Conservation (phyloP, 2,113 vertebrate genomes). For the Ifrita kowaldi region DNA sequence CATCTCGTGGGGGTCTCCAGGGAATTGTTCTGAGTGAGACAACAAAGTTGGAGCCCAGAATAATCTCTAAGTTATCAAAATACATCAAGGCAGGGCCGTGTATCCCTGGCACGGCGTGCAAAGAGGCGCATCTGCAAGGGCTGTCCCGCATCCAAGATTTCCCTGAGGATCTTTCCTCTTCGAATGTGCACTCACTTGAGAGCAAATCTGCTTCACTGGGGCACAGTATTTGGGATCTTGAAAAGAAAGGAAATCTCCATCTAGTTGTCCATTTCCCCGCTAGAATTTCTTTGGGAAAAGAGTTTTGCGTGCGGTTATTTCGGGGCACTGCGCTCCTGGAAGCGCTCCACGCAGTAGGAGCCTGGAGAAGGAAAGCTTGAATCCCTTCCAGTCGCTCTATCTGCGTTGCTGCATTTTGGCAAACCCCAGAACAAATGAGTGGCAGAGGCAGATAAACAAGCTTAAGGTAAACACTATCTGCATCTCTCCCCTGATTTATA, state of each 20-base stretch:
- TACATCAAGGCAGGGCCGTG: fast-evolving
- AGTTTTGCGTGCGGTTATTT: neutral
- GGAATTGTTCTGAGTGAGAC: fast-evolving
- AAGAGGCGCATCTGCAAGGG: fast-evolving
- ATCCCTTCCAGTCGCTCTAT: constrained; percentile 44
- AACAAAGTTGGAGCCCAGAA: neutral
- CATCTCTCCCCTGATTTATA: constrained; percentile 53
- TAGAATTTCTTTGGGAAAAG: neutral
- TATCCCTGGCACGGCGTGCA: fast-evolving
- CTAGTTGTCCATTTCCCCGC: neutral
- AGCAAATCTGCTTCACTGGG: fast-evolving
- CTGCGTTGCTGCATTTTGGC: constrained; percentile 25
- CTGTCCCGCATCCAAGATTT: neutral
- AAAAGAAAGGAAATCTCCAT: neutral
- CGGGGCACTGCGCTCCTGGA: neutral
- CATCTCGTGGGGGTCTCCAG: neutral
- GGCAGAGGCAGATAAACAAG: constrained; percentile 67
- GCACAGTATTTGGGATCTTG: fast-evolving
- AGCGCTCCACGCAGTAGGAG: constrained; percentile 1
- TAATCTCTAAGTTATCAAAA: neutral
- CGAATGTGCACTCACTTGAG: fast-evolving
- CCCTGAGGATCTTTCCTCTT: neutral
- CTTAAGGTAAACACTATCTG: constrained; percentile 68
- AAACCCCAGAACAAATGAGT: constrained; percentile 36
- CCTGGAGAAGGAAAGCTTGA: constrained; percentile 57